These are phyloP conservation scores for Epinotia demarniana DNA, from an alignment of 2,888 invertebrate species.

Conservation along the genomic window DNA sequence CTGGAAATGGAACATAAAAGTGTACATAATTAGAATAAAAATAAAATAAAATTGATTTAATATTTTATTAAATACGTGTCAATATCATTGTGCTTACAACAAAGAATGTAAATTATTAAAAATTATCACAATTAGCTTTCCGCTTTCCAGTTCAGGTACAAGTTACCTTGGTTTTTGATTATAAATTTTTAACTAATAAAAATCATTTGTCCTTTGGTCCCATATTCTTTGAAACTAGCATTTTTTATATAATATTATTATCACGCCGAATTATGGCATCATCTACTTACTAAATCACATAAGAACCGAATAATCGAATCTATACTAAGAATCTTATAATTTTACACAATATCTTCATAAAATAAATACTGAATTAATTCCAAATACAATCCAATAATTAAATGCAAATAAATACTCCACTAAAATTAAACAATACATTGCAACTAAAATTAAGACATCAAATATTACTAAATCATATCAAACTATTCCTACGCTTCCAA, in stretches of 20 bases:
- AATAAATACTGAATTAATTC: background rate
- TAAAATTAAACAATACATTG: background rate
- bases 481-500: no score
- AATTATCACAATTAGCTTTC: constrained; percentile 37
- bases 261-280: constrained; percentile 7
- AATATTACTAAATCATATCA: no score
- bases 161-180: background rate
- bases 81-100: constrained; percentile 36
- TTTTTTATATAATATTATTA: background rate
- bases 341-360: background rate
- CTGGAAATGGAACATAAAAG: background rate
- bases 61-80: constrained; percentile 35
- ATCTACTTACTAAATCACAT: constrained; percentile 1
- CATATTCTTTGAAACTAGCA: background rate
- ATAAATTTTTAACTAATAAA: background rate
- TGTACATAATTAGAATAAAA: background rate
- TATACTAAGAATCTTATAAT: background rate
- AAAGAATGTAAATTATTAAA: constrained; percentile 26
- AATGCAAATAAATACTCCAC: constrained; percentile 8
- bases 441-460: background rate
- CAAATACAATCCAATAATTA: background rate
- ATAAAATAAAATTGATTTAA: constrained; percentile 21
- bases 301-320: background rate
- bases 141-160: background rate
- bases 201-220: constrained; percentile 5